Conservation (phyloP, 2,113 vertebrate genomes). For the Crotalus viridis region DNA sequence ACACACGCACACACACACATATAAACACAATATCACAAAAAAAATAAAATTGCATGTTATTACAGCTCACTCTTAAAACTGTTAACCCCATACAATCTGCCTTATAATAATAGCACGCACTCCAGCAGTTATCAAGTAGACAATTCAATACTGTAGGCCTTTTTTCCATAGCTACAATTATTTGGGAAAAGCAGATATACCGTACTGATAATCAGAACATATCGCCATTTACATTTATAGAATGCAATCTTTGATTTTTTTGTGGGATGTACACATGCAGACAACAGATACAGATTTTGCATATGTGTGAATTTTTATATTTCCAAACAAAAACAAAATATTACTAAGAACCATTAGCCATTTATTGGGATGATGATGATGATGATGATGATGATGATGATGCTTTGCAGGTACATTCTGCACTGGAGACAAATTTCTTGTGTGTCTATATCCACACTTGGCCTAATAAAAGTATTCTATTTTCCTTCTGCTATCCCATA, state of each 20-base stretch:
- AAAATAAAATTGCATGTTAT: not conserved
- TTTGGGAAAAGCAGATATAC: not conserved
- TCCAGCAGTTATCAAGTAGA: not conserved
- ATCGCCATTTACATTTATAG: not conserved
- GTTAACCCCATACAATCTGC: not conserved
- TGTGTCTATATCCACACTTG: not conserved
- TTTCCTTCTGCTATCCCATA: not conserved
- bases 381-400: not conserved
- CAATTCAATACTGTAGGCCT: not conserved
- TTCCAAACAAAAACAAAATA: not conserved
- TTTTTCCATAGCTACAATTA: not conserved
- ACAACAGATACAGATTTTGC: not conserved
- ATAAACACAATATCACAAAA: too few relatives aligned
- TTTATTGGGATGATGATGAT: not conserved
- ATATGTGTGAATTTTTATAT: not conserved
- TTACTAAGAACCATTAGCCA: not conserved
- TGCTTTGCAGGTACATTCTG: too few relatives aligned
- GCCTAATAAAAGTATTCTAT: not conserved
- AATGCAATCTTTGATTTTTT: not conserved
- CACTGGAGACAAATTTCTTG: not conserved
- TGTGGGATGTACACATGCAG: not conserved
- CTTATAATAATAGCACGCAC: not conserved
- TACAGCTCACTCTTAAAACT: not conserved
- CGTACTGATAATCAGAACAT: not conserved
- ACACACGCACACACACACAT: not conserved